A percentile compares a stretch with the other conserved stretches of the same genome.
phyloP scores from a whole-genome alignment of 2,113 vertebrate genomes.

The cattle (Bos taurus) region DNA sequence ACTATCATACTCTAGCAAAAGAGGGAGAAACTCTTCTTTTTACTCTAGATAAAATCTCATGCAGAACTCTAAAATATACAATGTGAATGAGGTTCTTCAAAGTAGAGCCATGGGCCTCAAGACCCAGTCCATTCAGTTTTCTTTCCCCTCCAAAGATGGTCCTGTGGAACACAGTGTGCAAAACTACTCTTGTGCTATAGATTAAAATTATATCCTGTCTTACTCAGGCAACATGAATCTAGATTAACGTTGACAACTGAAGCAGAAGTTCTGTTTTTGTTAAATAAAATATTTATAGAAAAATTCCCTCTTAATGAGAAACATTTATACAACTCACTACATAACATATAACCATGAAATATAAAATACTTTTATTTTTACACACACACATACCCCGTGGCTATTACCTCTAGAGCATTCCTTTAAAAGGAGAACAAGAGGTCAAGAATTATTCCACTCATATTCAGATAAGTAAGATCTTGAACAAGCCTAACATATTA shows the following conservation, averaged over 20 bases:
- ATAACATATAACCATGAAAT: background rate
- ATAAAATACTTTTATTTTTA: background rate
- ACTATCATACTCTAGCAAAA: background rate
- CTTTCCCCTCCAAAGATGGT: too few species aligned
- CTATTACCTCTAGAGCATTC: background rate
- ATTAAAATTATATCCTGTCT: background rate
- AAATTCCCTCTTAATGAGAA: constrained; percentile 1
- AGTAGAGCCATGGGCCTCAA: background rate
- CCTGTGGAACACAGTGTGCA: background rate
- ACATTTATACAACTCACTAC: background rate
- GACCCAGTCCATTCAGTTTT: background rate
- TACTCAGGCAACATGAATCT: background rate
- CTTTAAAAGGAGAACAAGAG: background rate
- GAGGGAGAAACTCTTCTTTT: background rate
- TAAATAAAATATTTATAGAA: background rate
- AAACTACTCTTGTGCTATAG: background rate
- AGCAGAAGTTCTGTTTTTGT: background rate
- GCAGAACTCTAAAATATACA: background rate
- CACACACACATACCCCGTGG: background rate
- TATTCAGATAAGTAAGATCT: background rate
- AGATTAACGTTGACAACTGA: background rate
- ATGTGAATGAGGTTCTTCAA: background rate
- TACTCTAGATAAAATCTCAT: background rate
- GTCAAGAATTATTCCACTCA: background rate
- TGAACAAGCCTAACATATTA: background rate